Evolutionary conservation across 1,140 invertebrate genomes (phyloP), one percentile per base, ranked within the genome.

Genomic region (Lithobius niger): DNA sequence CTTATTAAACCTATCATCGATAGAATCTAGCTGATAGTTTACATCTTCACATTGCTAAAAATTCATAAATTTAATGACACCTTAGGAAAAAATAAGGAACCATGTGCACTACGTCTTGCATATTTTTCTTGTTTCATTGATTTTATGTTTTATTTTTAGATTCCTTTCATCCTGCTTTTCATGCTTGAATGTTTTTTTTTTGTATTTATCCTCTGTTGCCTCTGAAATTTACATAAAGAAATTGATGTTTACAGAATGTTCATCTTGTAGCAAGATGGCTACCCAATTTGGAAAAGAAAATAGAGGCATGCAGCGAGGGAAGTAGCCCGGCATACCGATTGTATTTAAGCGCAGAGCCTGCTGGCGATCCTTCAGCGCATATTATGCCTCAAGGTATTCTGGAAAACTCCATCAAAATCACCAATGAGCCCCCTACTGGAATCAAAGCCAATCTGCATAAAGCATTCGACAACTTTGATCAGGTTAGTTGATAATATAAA

Each of bases 381-480:
- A 94, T 95, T 52, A 94, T 97, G 62, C 93, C 93, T 24, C 81
- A 94, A 76, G 92, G 92, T 15, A 90, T 97, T 58, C 69, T 97
- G 25, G 91, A 97, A 69, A 88, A 88, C 0, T 91, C 90, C 2
- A 95, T 97, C 53, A 97, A 97, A 74, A 95, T 97, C 40, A 96
- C 92, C 1, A 96, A 96, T 68, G 93, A 97, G 69, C 90, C 92
- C 21, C 93, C 93, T 6, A 91, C 90, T 3, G 93, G 92, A 22
- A 96, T 97, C 88, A 85, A 82, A 73, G 92, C 92, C 10, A 97
- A 97, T 74, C 75, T 97, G 0, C 92, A 96, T 70, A 95, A 96
- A 72, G 90, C 92, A 0, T 66, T 97, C 21, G 87, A 94, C 64
- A 94, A 96, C 70, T 97, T 97, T 66, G 86, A 81, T 50, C 91